Evolutionary conservation across 2,797 vertebrate species (phyloP), one percentile per base, ranked within the genome.

Genomic region (Brachyalestes nurse): DNA sequence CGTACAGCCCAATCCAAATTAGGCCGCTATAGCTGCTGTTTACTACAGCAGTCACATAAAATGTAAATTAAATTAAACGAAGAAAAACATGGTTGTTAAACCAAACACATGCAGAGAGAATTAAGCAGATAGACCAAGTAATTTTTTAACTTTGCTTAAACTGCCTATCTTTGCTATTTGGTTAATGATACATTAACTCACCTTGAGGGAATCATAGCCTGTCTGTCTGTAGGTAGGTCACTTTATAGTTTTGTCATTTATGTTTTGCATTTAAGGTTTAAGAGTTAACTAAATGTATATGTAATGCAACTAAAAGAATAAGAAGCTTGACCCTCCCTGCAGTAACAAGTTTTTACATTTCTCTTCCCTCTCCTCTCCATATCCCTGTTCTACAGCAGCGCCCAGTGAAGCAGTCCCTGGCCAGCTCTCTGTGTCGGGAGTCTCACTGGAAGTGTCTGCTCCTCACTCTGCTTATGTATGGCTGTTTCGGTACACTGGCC

Each of bases 361-460:
- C 45, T 64, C 45, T 73, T 53, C 42, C 34, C 13, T 47, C n/a
- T 51, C 61, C 16, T 80, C 47, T 80, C 19, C 64, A 6, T 57
- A 61, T 28, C 19, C 28, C 58, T 23, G 61, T 49, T 28, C 60
- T 40, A 19, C 85, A 95, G 94, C 94, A 95, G 87, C 90, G 92
- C 77, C 96, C 96, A 6, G 87, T 95, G 86, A 96, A 96, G 75
- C 95, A 96, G 90, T 96, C 96, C 17, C 89, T 96, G 90, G 95
- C 94, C 76, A 93, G 95, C 82, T 96, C 96, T 12, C 91, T 97
- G 84, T 97, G 96, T 84, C 93, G 93, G 25, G 96, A 97, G 93
- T 97, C 96, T 60, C 96, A 97, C 85, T 97, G 96, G 96, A 97
- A 97, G 93, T 97, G 96, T 91, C 93, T 97, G 83, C 93, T 97